phyloP scores from a whole-genome alignment of 2,797 vertebrate species.

The Knipowitschia caucasica region DNA sequence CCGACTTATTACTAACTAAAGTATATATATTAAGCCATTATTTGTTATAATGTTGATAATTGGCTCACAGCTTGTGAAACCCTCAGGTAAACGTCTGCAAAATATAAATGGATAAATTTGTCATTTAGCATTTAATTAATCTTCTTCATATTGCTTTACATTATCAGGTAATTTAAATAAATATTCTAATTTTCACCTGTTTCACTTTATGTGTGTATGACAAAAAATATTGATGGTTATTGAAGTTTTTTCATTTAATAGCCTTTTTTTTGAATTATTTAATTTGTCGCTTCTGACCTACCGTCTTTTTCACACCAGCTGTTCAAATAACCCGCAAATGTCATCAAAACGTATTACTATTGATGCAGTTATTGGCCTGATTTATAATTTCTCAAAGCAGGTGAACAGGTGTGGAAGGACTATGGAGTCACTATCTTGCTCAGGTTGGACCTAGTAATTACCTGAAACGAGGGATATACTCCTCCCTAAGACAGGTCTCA shows the following conservation, averaged over 20 bases:
- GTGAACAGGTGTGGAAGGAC: constrained; percentile 74
- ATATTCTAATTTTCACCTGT: too few species aligned
- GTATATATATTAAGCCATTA: too few species aligned
- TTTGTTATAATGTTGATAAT: too few species aligned
- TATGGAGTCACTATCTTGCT: constrained; percentile 78
- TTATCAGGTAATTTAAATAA: too few species aligned
- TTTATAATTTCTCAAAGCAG: constrained; percentile 34
- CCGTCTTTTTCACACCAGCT: background rate
- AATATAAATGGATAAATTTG: too few species aligned
- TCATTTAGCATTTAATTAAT: too few species aligned
- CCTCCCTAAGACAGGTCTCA: constrained; percentile 71
- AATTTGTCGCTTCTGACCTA: background rate
- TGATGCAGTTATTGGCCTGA: constrained; percentile 8
- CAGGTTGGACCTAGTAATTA: constrained; percentile 79
- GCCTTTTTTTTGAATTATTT: background rate
- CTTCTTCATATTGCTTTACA: too few species aligned
- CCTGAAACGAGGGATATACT: constrained; percentile 71
- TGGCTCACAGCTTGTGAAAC: too few species aligned
- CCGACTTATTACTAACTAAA: too few species aligned
- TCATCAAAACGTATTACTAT: constrained; percentile 1
- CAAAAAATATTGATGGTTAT: too few species aligned
- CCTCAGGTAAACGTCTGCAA: too few species aligned
- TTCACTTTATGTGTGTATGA: too few species aligned
- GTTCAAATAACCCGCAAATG: background rate
- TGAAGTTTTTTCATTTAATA: background rate